These are phyloP conservation scores for Acrobasis consociella DNA, from an alignment of 2,888 invertebrate species.

Conservation along the genomic window DNA sequence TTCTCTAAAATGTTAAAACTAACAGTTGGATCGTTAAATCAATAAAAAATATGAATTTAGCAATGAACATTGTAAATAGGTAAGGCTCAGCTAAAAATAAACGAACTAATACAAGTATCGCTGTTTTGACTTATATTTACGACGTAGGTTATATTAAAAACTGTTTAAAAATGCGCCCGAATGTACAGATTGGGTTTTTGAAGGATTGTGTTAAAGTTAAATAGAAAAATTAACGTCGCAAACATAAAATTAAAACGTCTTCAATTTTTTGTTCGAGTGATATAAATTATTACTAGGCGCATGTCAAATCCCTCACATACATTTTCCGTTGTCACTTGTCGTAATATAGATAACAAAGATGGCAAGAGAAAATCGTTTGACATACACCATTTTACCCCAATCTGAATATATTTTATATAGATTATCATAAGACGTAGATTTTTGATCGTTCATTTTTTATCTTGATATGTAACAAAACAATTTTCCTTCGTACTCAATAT, in stretches of 20 bases:
- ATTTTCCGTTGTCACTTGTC: background rate
- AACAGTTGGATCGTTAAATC: slow-evolving; percentile 1
- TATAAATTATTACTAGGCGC: too few species aligned
- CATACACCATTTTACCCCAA: too few species aligned
- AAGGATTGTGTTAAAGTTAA: background rate
- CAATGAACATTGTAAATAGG: slow-evolving; percentile 5
- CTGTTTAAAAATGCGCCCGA: background rate
- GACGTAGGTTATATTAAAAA: background rate
- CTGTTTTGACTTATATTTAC: slow-evolving; percentile 5
- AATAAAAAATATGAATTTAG: slow-evolving; percentile 1
- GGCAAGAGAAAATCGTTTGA: too few species aligned
- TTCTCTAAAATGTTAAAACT: slow-evolving; percentile 4
- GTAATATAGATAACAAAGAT: background rate
- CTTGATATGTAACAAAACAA: too few species aligned
- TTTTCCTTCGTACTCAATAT: too few species aligned
- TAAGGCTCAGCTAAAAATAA: slow-evolving; percentile 1
- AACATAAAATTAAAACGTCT: background rate
- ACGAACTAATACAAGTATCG: background rate
- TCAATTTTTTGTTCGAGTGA: too few species aligned
- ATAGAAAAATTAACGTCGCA: background rate
- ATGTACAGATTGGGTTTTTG: slow-evolving; percentile 6
- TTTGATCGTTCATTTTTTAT: too few species aligned
- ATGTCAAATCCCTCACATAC: too few species aligned
- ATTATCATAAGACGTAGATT: too few species aligned
- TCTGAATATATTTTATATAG: too few species aligned